phyloP scores from a whole-genome alignment of 2,113 vertebrate genomes.

The Fulmarus glacialis region DNA sequence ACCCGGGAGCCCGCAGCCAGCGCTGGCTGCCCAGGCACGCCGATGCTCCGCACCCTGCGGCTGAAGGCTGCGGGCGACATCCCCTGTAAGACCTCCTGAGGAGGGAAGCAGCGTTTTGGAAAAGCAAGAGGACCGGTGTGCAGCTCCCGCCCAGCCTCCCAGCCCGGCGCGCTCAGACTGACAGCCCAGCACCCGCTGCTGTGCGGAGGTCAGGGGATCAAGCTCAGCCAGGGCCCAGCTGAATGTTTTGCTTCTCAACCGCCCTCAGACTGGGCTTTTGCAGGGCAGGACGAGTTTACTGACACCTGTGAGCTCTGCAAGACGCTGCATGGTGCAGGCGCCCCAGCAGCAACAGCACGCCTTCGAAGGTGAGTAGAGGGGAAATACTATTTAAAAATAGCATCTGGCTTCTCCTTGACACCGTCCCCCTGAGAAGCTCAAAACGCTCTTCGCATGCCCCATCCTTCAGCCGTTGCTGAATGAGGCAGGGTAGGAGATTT shows the following conservation, averaged over 20 bases:
- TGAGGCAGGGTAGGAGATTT: not conserved
- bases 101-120: not conserved
- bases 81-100: not conserved
- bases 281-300: not conserved
- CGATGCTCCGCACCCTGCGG: not conserved
- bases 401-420: not conserved
- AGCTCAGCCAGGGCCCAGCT: not conserved
- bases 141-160: not conserved
- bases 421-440: not conserved
- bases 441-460: not conserved
- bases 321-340: accelerated
- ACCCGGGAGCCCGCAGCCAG: not conserved
- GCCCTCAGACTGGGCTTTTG: not conserved
- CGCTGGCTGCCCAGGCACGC: accelerated
- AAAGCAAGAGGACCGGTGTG: accelerated
- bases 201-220: accelerated
- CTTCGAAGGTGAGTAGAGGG: not conserved
- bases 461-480: not conserved
- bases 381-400: not conserved
- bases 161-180: not conserved
- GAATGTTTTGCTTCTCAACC: not conserved
- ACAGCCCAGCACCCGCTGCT: not conserved
- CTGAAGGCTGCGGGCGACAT: accelerated
- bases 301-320: not conserved
- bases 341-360: not conserved